Conservation (phyloP, 92 coral and sea anemone species). For the Heteractis magnifica region DNA sequence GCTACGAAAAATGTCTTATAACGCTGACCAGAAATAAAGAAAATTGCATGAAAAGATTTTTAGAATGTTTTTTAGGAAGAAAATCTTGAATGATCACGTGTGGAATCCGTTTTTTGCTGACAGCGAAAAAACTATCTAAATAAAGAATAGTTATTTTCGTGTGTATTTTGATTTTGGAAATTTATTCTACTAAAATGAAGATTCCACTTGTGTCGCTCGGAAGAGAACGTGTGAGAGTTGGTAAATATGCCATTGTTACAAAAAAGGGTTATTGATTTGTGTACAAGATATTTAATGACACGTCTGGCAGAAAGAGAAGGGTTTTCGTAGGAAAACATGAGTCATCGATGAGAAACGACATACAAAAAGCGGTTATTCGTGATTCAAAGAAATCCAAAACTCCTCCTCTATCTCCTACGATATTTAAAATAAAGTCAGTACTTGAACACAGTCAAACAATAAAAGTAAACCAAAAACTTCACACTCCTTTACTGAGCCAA, state of each 20-base stretch:
- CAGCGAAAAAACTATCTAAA: background rate
- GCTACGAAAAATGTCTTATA: background rate
- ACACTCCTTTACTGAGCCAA: background rate
- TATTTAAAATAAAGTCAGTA: background rate
- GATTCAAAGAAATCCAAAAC: background rate
- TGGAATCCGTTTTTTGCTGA: background rate
- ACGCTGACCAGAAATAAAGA: background rate
- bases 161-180: background rate
- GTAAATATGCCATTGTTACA: background rate
- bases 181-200: background rate
- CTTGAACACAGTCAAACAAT: too few relatives aligned
- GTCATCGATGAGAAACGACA: background rate
- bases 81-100: background rate
- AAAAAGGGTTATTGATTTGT: background rate
- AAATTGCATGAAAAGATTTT: background rate
- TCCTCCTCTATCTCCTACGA: background rate
- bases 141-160: background rate
- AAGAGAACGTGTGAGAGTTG: background rate
- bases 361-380: background rate
- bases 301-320: background rate
- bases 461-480: background rate
- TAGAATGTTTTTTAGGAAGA: too few relatives aligned
- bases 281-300: background rate
- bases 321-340: too few relatives aligned
- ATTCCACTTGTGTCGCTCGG: background rate